Base-by-base conservation (phyloP, 2,797 vertebrate species). In the Rhabdophis nuchalis region DNA sequence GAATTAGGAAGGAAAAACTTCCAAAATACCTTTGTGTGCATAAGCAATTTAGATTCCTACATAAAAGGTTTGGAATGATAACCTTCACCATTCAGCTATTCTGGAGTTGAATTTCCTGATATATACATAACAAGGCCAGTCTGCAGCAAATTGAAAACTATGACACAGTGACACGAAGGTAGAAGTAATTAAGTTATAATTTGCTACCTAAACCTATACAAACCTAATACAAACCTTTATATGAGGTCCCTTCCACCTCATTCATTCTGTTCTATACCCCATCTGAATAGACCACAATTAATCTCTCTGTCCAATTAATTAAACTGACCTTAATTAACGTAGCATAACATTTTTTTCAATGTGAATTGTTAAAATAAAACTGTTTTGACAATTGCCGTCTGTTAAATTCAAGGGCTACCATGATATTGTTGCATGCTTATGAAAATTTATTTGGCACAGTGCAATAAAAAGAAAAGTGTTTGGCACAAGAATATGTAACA, bases 361-460 rank as follows among this genome's bases (percentile, higher is more conserved):
- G 50, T 50, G 57, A 61, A 82, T 14, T 32, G 14, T 68, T 82
- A 11, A 72, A 8, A 64, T 29, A 68, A 68, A 16, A 3, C 4
- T 23, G n/a, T 77, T 77, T 77, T 77, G 6, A 77, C 20, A 82
- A 82, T 46, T 1, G 5, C 61, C 32, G 0, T 56, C 20, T 54
- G 57, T 93, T 89, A 61, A 61, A 93, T 94, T 94, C 0, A 27
- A 50, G 64, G 94, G n/a, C 89, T 94, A 92, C 90, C 93, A 87
- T 16, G 14, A 94, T 93, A 92, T 18, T 93, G 92, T 96, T 96
- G 92, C 95, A 96, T 92, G 94, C 93, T 94, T 95, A 94, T 95
- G 96, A 95, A 97, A 92, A 95, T 97, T 96, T 97, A 97, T 97
- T 97, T 95, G 94, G 95, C 95, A 96, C 95, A 94, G 92, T 95